Conservation (phyloP, 1,140 invertebrate species). For the Trichogramma pretiosum region DNA sequence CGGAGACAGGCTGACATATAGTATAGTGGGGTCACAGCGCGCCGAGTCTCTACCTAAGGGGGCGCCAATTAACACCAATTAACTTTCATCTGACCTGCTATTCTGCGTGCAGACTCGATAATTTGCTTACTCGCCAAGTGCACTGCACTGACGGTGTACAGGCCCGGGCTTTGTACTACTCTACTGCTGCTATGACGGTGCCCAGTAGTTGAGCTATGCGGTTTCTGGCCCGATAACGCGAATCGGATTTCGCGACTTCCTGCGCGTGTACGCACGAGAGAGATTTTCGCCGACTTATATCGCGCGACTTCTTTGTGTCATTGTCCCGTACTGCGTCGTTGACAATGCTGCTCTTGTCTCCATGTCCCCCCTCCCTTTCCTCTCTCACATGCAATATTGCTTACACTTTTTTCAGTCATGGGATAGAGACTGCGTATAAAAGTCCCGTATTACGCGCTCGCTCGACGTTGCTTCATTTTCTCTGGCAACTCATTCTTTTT, state of each 20-base stretch:
- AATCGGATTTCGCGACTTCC: neutral
- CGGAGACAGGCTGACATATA: neutral
- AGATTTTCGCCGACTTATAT: neutral
- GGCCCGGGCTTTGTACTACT: too few relatives aligned
- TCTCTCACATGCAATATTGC: too few relatives aligned
- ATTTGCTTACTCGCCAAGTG: too few relatives aligned
- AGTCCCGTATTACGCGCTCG: conserved; percentile 3
- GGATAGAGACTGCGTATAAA: too few relatives aligned
- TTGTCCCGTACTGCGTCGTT: conserved; percentile 11
- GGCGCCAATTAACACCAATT: conserved; percentile 40
- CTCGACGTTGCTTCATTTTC: neutral
- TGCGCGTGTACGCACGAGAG: neutral
- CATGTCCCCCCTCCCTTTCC: too few relatives aligned
- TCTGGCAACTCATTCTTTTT: neutral
- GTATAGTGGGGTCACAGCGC: too few relatives aligned
- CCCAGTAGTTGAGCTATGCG: too few relatives aligned
- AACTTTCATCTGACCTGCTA: conserved; percentile 36
- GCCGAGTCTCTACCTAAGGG: conserved; percentile 11
- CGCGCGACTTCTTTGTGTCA: conserved; percentile 3
- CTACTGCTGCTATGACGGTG: too few relatives aligned
- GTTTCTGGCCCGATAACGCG: conserved; percentile 9
- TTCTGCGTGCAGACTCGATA: too few relatives aligned
- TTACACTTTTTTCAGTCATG: too few relatives aligned
- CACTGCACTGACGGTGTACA: too few relatives aligned
- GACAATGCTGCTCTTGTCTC: conserved; percentile 13